Evolutionary conservation across 2,113 vertebrate genomes (phyloP).

Genomic region (Formicarius rufipectus): DNA sequence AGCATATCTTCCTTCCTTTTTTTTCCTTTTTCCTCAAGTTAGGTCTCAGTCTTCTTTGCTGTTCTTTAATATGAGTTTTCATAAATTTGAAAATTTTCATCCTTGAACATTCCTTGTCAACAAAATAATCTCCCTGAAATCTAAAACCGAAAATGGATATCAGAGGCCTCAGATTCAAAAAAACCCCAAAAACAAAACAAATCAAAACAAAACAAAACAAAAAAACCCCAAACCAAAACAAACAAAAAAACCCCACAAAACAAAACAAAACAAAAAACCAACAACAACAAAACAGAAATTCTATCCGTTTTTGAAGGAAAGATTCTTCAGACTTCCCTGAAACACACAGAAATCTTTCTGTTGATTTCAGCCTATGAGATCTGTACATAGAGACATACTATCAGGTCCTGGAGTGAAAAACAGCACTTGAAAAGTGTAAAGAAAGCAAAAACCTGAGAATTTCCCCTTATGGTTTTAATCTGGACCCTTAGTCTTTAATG

Average conservation of each 20-base stretch:
- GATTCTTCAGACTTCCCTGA: background rate
- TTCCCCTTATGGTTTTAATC: background rate
- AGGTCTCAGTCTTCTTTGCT: background rate
- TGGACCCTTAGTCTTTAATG: background rate
- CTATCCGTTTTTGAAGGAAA: background rate
- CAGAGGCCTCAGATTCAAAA: background rate
- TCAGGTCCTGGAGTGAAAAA: background rate
- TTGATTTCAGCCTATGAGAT: background rate
- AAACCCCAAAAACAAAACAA: background rate
- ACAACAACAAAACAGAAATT: no score
- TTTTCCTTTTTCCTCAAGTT: background rate
- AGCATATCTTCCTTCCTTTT: fast-evolving
- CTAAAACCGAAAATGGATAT: background rate
- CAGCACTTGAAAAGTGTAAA: background rate
- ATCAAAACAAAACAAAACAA: no score
- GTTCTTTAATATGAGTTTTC: background rate
- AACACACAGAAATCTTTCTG: background rate
- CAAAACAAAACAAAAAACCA: no score
- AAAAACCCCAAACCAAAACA: background rate
- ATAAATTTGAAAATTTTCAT: background rate
- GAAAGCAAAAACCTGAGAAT: background rate
- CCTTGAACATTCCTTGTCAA: background rate
- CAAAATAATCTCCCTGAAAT: background rate
- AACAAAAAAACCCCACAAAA: background rate
- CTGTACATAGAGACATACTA: background rate